phyloP scores from a whole-genome alignment of 1,140 invertebrate species.

The Pseudoatta argentina region DNA sequence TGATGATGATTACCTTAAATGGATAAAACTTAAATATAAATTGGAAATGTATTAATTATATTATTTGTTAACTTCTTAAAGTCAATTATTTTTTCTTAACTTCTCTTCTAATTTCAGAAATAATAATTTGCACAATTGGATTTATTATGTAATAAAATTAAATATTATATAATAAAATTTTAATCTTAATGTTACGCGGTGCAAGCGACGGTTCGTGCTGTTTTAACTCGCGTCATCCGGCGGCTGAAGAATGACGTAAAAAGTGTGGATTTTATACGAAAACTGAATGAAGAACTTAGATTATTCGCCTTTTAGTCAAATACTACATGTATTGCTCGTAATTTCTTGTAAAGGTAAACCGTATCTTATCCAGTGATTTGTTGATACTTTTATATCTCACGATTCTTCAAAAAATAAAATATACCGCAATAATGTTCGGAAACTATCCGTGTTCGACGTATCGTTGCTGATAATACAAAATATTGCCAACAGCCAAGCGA shows the following conservation, averaged over 20 bases:
- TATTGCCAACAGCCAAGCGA: constrained; percentile 16
- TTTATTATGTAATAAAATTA: not conserved
- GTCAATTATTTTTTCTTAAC: not conserved
- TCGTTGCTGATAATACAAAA: constrained; percentile 28
- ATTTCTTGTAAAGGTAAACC: not conserved
- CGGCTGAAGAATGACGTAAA: not conserved
- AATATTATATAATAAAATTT: not conserved
- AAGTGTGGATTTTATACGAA: not conserved
- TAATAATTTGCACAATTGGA: constrained; percentile 18
- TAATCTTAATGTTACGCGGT: not conserved
- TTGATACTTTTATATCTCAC: not conserved
- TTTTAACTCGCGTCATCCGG: constrained; percentile 8
- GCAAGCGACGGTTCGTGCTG: constrained; percentile 17
- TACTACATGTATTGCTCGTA: not conserved
- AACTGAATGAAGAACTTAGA: not conserved
- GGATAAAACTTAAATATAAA: not conserved
- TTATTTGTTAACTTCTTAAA: not conserved
- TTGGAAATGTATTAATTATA: not conserved
- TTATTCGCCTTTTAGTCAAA: not conserved
- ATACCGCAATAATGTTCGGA: not conserved
- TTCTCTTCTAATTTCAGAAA: not conserved
- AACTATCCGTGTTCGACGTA: constrained; percentile 14
- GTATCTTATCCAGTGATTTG: not conserved
- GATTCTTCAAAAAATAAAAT: constrained; percentile 24
- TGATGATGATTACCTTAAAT: not conserved